Evolutionary conservation across 30 jellyfish, hydroid and myxozoan genomes (phyloP).

Genomic region (Chrysaora quinquecirrha): DNA sequence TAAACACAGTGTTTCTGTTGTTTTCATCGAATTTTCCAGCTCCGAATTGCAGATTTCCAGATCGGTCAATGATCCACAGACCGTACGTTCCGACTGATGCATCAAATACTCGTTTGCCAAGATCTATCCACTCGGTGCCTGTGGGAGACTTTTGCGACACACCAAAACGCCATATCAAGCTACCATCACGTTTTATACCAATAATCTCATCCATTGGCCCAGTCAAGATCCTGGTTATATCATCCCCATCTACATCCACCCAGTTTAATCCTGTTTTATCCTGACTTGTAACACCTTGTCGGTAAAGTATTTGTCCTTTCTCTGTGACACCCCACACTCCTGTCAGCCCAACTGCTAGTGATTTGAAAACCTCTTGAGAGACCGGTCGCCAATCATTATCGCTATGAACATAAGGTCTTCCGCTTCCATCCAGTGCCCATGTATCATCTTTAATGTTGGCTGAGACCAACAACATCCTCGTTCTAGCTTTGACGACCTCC

Average conservation of each 20-base stretch:
- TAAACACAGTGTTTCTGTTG: background rate
- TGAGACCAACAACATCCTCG: constrained; percentile 28
- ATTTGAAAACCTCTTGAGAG: constrained; percentile 2
- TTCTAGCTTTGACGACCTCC: constrained; percentile 13
- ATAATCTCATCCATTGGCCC: constrained; percentile 45
- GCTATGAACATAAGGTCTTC: constrained; percentile 19
- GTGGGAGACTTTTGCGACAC: constrained; percentile 39
- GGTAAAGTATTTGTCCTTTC: constrained; percentile 47
- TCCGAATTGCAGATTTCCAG: constrained; percentile 55
- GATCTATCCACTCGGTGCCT: constrained; percentile 76
- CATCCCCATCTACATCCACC: constrained; percentile 47
- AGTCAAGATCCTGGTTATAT: constrained; percentile 4
- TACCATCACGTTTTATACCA: constrained; percentile 13
- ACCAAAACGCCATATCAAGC: constrained; percentile 50
- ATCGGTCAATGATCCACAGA: constrained; percentile 39
- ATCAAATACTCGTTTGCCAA: constrained; percentile 34
- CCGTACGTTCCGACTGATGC: constrained; percentile 57
- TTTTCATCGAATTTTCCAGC: background rate
- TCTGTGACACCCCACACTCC: constrained; percentile 71
- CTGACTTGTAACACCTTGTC: constrained; percentile 56
- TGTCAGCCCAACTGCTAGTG: constrained; percentile 32
- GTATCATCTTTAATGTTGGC: constrained; percentile 21
- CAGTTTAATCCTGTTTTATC: constrained; percentile 51
- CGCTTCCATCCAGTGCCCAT: constrained; percentile 68
- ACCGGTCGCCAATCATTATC: constrained; percentile 25